A percentile compares a stretch with the other conserved stretches of the same genome.
These are phyloP conservation scores for Fragum sueziense DNA, from an alignment of 2,888 invertebrate genomes.

Conservation along the genomic window DNA sequence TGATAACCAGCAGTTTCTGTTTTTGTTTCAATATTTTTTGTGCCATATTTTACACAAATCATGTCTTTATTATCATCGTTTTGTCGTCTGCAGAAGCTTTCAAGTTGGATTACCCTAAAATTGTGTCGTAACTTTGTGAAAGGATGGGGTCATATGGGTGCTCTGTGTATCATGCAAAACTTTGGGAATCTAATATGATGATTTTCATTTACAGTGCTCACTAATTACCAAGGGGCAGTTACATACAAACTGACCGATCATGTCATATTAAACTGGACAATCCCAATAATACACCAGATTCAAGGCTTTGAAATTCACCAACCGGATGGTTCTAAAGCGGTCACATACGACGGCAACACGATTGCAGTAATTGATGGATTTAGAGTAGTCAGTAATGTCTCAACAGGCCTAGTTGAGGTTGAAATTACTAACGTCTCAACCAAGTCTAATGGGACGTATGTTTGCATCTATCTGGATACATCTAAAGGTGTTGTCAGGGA, in stretches of 20 bases:
- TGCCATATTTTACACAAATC: too few species aligned
- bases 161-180: neutral
- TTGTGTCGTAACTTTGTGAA: too few species aligned
- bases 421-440: neutral
- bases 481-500: neutral
- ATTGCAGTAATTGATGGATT: neutral
- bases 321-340: neutral
- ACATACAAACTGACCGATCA: neutral
- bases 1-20: too few species aligned
- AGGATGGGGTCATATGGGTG: neutral
- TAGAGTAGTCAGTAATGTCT: neutral
- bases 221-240: neutral
- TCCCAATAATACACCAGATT: neutral
- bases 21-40: too few species aligned
- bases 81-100: neutral
- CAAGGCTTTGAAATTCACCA: neutral
- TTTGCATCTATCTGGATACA: conserved; percentile 7
- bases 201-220: neutral
- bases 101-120: too few species aligned
- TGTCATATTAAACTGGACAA: neutral
- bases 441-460: conserved; percentile 26
- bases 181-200: neutral
- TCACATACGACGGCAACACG: neutral
- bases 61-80: too few species aligned
- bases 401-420: neutral